Base-by-base conservation (phyloP, 2,888 invertebrate species). In the Drosophila helvetica region DNA sequence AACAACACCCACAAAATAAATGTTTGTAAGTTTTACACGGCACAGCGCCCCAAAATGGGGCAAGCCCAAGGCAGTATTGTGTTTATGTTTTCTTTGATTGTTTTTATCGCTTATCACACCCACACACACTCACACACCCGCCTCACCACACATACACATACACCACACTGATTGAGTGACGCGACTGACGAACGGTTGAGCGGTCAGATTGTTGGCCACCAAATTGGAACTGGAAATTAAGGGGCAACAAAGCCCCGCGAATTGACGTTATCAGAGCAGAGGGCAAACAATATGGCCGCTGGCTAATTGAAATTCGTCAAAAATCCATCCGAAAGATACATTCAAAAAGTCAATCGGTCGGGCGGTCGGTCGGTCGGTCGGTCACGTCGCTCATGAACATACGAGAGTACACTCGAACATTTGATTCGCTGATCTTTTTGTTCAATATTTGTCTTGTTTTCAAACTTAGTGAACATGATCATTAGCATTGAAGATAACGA, bases 61-160 rank as follows among this genome's bases (percentile, higher is more conserved):
- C 74, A 72, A 72, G 87, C 82, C 79, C 79, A 74, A 84, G 81
- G 78, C 85, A 83, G 87, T 87, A 84, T 86, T 84, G 86, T 80
- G 80, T 85, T 75, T 57, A 54, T 58, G 30, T 73, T 64, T 73
- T 61, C 65, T 48, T 75, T 84, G 45, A 58, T 72, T 72, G 33
- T 58, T 67, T 83, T 69, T 79, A 69, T 73, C 76, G 84, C 82
- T 83, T 80, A 66, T 60, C 25, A 72, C 46, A 69, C 62, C 56
- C 58, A 55, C 51, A 62, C 46, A 38, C 47, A 58, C 46, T 47
- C 62, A 47, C 45, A 53, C 53, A 60, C 38, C 53, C 53, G 55
- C 52, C 33, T 61, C 54, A 33, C 30, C 62, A 59, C 42, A 27
- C 30, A 60, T 33, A 57, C 25, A 25, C 7, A 25, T 25, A 25